These are phyloP conservation scores for Eubucco bourcierii DNA, from an alignment of 2,113 vertebrate species.

Conservation along the genomic window DNA sequence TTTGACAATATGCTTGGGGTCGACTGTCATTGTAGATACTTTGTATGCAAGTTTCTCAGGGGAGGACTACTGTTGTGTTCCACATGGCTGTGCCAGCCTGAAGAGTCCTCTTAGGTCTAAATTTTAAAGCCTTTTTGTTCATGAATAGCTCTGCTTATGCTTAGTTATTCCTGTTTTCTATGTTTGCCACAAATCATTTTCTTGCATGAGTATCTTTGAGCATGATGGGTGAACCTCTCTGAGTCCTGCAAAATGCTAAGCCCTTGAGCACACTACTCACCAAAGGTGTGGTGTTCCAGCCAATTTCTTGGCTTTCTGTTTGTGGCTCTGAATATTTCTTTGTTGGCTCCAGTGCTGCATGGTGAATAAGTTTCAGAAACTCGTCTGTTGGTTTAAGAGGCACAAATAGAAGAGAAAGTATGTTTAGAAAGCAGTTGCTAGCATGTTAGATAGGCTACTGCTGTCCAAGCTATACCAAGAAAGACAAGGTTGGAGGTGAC, in stretches of 20 bases:
- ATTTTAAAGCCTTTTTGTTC: background rate
- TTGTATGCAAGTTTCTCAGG: background rate
- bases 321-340: constrained; percentile 83
- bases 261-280: constrained; percentile 68
- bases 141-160: background rate
- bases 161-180: background rate
- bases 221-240: background rate
- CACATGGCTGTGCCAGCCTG: background rate
- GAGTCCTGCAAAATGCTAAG: background rate
- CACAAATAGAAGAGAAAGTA: background rate
- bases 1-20: background rate
- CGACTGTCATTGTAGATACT: background rate
- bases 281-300: constrained; percentile 85
- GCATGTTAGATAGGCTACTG: background rate
- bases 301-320: constrained; percentile 89
- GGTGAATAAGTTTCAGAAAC: constrained; percentile 81
- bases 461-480: background rate
- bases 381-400: constrained; percentile 65
- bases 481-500: background rate
- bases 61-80: background rate
- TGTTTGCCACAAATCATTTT: background rate
- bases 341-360: constrained; percentile 76
- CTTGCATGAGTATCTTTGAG: background rate
- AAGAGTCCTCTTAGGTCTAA: background rate
- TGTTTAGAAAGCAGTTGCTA: background rate